Evolutionary conservation across 2,888 invertebrate species (phyloP).

Genomic region (Carabus problematicus): DNA sequence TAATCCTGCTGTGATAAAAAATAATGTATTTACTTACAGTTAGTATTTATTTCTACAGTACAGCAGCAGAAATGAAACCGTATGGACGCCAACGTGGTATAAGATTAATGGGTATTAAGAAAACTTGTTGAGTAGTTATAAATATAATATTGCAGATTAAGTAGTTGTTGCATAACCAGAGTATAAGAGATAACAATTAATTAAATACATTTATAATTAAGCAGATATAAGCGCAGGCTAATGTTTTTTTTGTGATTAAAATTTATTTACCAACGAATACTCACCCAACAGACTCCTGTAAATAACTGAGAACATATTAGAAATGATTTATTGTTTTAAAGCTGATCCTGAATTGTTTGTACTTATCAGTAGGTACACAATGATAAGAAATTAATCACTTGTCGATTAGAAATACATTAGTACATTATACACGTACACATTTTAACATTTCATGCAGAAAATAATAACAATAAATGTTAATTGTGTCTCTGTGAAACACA

Average conservation of each 20-base stretch:
- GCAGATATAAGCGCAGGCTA: background rate
- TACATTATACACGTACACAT: no score
- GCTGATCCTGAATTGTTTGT: no score
- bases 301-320: slow-evolving; percentile 6
- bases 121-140: slow-evolving; percentile 19
- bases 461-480: no score
- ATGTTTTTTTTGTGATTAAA: background rate
- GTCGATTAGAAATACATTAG: no score
- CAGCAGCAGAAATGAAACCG: background rate
- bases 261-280: slow-evolving; percentile 8
- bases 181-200: slow-evolving; percentile 15
- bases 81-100: slow-evolving; percentile 22
- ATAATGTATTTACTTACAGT: background rate
- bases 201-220: slow-evolving; percentile 1
- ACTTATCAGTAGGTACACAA: no score
- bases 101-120: slow-evolving; percentile 11
- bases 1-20: no score
- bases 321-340: slow-evolving; percentile 6
- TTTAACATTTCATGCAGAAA: no score
- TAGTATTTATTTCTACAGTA: background rate
- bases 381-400: no score
- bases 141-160: slow-evolving; percentile 28
- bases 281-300: slow-evolving; percentile 19
- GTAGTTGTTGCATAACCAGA: slow-evolving; percentile 21
- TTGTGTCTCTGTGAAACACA: no score